Conservation (phyloP, 2,888 invertebrate genomes). For the Archips xylosteana region DNA sequence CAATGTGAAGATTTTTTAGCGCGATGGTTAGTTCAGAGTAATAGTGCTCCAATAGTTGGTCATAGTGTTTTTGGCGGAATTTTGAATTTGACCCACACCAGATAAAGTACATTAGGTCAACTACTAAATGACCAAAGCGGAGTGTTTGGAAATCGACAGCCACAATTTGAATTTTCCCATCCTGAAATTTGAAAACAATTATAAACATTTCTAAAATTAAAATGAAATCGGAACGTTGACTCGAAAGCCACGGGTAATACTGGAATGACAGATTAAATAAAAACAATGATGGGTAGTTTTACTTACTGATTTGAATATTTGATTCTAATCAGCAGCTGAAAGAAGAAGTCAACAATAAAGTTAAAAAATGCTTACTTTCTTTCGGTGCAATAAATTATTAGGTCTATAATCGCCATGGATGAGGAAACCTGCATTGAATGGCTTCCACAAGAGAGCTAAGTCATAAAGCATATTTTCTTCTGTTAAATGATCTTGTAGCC, state of each 20-base stretch:
- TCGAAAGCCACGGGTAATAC: too few relatives aligned
- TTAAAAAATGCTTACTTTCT: constrained; percentile 42
- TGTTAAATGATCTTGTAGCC: constrained; percentile 47
- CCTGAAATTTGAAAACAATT: constrained; percentile 40
- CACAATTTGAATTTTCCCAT: constrained; percentile 49
- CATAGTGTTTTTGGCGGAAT: background rate
- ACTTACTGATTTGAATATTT: too few relatives aligned
- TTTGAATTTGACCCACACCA: constrained; percentile 9
- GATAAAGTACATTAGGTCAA: constrained; percentile 8
- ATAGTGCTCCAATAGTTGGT: constrained; percentile 1
- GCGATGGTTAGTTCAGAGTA: background rate
- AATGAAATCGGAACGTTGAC: too few relatives aligned
- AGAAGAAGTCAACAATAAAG: background rate
- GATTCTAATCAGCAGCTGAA: too few relatives aligned
- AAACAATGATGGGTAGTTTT: too few relatives aligned
- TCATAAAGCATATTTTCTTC: constrained; percentile 20
- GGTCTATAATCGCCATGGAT: constrained; percentile 59
- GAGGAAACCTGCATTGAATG: constrained; percentile 51
- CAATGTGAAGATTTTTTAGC: constrained; percentile 1
- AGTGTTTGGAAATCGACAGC: constrained; percentile 44
- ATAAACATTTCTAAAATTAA: too few relatives aligned
- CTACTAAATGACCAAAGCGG: background rate
- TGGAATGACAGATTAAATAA: too few relatives aligned
- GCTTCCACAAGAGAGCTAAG: constrained; percentile 28
- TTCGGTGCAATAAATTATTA: constrained; percentile 55